Base-by-base conservation (phyloP, 2,888 invertebrate genomes). In the Drosophila phalerata region DNA sequence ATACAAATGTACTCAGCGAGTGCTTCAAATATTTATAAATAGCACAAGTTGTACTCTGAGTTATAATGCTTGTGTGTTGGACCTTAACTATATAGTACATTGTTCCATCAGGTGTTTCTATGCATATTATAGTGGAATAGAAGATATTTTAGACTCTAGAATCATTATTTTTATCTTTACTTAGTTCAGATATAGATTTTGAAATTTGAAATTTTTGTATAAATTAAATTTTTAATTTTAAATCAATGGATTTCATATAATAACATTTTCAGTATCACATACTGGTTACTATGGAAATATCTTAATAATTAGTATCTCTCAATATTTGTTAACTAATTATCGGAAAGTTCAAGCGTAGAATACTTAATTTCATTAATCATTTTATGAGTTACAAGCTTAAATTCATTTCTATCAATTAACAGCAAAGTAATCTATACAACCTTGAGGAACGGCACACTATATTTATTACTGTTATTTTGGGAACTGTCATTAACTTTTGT, bases 11-110 rank as follows among this genome's bases (percentile, higher is more conserved):
- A 56, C 15, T 28, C 25, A 53, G 19, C 43, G 15, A 74, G 52
- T 57, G 45, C 37, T 34, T 52, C 47, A 34, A 34, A 40, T 38
- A 25, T 42, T 49, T 76, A 64, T 52, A 70, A 76, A 73, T 76
- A 76, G 55, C 17, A 60, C n/a, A 17, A 19, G 10, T 52, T 66
- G 55, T 51, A 61, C 69, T 49, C 51, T 69, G 60, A 53, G 17
- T 22, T 48, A 53, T 42, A 60, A 56, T 67, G 22, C 38, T 40
- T 5, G 38, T 17, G 28, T 52, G 13, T 34, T 42, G 51, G 40
- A 49, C 38, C 30, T 30, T 42, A 28, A 13, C 25, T 13, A n/a
- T 28, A 43, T 51, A 17, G 19, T 28, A 38, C 28, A 28, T 30
- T n/a, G n/a, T n/a, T 38, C 47, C 22, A 57, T 53, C 61, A 62